Conservation (phyloP, 2,888 invertebrate genomes). For the Drosophila histrio region DNA sequence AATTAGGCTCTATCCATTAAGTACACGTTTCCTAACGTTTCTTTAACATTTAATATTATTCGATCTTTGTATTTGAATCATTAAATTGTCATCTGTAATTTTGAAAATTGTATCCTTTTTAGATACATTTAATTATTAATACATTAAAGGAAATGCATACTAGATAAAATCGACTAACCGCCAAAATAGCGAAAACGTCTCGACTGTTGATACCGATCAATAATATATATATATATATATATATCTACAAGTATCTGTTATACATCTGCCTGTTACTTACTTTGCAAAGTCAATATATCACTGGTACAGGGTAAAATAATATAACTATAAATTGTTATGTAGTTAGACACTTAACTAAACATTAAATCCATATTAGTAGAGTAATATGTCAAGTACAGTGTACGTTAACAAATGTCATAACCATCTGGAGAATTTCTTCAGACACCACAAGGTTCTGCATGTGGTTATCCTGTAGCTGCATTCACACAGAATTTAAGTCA, state of each 20-base stretch:
- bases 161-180: neutral
- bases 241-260: too few species aligned
- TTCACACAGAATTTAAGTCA: neutral
- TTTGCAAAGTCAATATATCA: too few species aligned
- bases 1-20: neutral
- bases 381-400: neutral
- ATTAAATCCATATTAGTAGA: neutral
- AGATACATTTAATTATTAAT: neutral
- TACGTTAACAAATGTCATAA: neutral
- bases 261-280: too few species aligned
- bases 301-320: too few species aligned
- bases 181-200: too few species aligned
- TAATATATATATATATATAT: too few species aligned
- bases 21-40: too few species aligned
- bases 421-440: neutral
- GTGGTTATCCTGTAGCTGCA: neutral
- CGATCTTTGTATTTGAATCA: too few species aligned
- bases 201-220: too few species aligned
- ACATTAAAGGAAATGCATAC: neutral
- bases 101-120: neutral
- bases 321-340: neutral
- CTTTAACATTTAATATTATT: too few species aligned
- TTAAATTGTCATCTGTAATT: too few species aligned
- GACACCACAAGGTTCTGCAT: neutral
- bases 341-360: neutral